Base-by-base conservation (phyloP, 2,113 vertebrate genomes). In the Salvelinus namaycush region DNA sequence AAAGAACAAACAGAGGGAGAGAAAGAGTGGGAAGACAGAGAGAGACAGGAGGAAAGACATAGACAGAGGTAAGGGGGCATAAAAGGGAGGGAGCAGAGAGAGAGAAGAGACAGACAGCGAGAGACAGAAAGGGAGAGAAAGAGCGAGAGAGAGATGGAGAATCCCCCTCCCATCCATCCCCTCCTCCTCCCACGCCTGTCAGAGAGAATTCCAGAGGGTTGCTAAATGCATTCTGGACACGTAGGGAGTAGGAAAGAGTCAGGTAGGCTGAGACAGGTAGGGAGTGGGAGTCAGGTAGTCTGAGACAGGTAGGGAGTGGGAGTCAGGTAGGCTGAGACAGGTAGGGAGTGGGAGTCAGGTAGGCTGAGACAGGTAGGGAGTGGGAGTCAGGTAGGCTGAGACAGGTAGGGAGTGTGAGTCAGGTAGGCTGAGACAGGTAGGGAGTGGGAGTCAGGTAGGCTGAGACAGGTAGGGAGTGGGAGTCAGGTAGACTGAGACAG, bases 151-250 rank as follows among this genome's bases (percentile, higher is more conserved):
- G 72, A 70, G 48, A 20, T 57, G 54, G 54, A 57, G 54, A 20
- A 57, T 20, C 2, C 39, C 1, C 8, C 2, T 11, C 39, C 54
- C 6, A n/a, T 22, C n/a, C 26, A 27, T 5, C 24, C 18, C 24
- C 9, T 13, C 60, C 20, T 26, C 62, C 62, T 67, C 13, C 65
- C n/a, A 31, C 27, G 22, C 31, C 31, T 66, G 13, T 29, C 62
- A 75, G 39, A 44, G 39, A 3, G 69, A 78, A 75, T 81, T 82
- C 62, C 74, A 78, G 70, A 71, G 71, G 6, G 72, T 70, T 60
- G 70, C 48, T 67, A 20, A 72, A 73, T 76, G 34, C 83, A 75
- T 81, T 81, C 78, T 74, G 69, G 72, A 76, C 91, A 92, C 89
- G 90, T 90, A 31, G 65, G 39, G 20, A 85, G 78, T 68, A 16